Percentiles rank a stretch among this genome's conserved stretches.
phyloP scores from a whole-genome alignment of 2,888 invertebrate species.

The Ormyrus nitidulus region DNA sequence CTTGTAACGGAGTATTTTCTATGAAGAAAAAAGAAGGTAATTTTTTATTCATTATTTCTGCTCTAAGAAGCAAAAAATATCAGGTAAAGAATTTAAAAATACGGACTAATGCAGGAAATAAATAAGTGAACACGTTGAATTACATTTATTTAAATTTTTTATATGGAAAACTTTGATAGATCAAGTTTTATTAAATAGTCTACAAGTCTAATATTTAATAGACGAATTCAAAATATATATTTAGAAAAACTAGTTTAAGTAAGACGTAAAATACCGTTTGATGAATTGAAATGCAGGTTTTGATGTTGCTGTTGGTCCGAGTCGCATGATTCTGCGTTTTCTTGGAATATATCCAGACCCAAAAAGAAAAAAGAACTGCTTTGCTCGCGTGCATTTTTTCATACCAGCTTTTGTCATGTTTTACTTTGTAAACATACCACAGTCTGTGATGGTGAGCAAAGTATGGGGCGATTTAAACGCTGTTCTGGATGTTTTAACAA shows the following conservation, averaged over 20 bases:
- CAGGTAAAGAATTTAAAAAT: too few relatives aligned
- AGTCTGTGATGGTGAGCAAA: constrained; percentile 38
- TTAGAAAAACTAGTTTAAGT: background rate
- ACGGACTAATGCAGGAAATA: too few relatives aligned
- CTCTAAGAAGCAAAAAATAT: background rate
- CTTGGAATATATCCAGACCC: constrained; percentile 63
- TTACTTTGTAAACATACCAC: constrained; percentile 48
- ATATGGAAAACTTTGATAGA: background rate
- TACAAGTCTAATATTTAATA: background rate
- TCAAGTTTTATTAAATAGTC: background rate
- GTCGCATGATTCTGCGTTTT: constrained; percentile 57
- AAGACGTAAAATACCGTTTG: too few relatives aligned
- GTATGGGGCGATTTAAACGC: constrained; percentile 55
- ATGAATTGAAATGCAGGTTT: constrained; percentile 45
- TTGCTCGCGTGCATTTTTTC: constrained; percentile 7
- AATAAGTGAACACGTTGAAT: too few relatives aligned
- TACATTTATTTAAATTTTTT: too few relatives aligned
- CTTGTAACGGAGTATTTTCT: constrained; percentile 7
- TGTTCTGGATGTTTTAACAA: constrained; percentile 48
- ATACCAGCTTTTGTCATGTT: constrained; percentile 42
- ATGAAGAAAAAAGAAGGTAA: constrained; percentile 40
- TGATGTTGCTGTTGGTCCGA: constrained; percentile 59
- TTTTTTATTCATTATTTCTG: background rate
- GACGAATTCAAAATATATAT: background rate
- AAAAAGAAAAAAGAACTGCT: constrained; percentile 14